Evolutionary conservation across 2,888 invertebrate genomes (phyloP).

Genomic region (Drosophila planitibia): DNA sequence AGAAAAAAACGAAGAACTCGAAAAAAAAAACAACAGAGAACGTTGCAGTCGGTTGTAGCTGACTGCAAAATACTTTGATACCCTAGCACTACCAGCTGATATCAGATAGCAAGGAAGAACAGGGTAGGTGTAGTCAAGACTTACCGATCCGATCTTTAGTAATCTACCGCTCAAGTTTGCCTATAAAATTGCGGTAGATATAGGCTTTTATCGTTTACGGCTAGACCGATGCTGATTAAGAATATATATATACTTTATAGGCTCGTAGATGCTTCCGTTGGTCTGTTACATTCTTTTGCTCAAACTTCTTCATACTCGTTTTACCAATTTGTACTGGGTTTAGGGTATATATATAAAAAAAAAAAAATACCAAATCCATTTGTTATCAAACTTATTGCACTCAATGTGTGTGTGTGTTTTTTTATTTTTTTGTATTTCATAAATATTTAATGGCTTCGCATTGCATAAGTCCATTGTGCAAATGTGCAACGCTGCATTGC

Average conservation of each 20-base stretch:
- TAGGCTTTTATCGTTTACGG: too few relatives aligned
- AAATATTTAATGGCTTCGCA: slow-evolving; percentile 67
- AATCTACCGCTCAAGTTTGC: too few relatives aligned
- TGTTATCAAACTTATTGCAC: slow-evolving; percentile 19
- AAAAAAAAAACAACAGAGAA: slow-evolving; percentile 14
- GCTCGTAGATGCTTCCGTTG: not conserved
- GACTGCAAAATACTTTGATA: not conserved
- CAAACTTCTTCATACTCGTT: not conserved
- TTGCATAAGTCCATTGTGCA: slow-evolving; percentile 53
- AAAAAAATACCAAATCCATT: slow-evolving; percentile 33
- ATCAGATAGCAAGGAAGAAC: not conserved
- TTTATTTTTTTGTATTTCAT: slow-evolving; percentile 48
- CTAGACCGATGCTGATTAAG: not conserved
- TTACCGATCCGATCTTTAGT: too few relatives aligned
- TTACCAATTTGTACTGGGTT: not conserved
- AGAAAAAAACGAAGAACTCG: slow-evolving; percentile 21
- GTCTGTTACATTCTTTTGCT: not conserved
- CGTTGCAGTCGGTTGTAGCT: not conserved
- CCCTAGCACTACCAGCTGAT: not conserved
- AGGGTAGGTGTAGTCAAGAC: not conserved
- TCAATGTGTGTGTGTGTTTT: slow-evolving; percentile 8
- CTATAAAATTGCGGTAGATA: too few relatives aligned
- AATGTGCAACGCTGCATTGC: slow-evolving; percentile 40
- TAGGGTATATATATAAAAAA: not conserved
- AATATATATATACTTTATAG: not conserved